A percentile compares a stretch with the other conserved stretches of the same genome.
Conservation (phyloP, 2,888 invertebrate genomes). For the Thymelicus sylvestris region DNA sequence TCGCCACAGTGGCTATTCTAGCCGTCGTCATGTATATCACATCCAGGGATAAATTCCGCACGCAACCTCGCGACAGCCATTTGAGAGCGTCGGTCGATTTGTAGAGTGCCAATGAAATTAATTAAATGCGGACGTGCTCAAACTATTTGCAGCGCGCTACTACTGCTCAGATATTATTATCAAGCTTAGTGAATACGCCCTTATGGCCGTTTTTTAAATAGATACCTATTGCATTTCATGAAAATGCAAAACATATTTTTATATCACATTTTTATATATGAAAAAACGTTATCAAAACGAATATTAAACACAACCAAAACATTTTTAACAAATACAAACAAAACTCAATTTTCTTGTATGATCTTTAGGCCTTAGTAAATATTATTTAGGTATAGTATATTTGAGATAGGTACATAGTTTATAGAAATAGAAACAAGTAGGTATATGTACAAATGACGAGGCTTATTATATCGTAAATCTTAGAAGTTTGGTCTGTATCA, state of each 20-base stretch:
- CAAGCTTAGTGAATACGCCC: too few relatives aligned
- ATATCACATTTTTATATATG: too few relatives aligned
- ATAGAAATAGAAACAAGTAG: not conserved
- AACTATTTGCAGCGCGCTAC: not conserved
- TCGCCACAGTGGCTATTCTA: conserved; percentile 86
- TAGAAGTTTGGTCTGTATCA: conserved; percentile 76
- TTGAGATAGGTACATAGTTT: not conserved
- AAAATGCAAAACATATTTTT: too few relatives aligned
- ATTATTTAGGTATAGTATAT: too few relatives aligned
- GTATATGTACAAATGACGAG: conserved; percentile 60
- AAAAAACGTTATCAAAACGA: too few relatives aligned
- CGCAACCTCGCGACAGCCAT: conserved; percentile 71
- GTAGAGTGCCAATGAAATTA: conserved; percentile 55
- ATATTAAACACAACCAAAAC: too few relatives aligned
- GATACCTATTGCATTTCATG: too few relatives aligned
- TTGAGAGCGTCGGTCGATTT: conserved; percentile 85
- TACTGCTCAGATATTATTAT: too few relatives aligned
- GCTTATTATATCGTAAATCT: conserved; percentile 47
- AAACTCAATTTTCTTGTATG: too few relatives aligned
- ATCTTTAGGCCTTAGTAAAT: too few relatives aligned
- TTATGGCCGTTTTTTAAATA: too few relatives aligned
- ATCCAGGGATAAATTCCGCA: conserved; percentile 84
- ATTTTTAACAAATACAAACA: too few relatives aligned
- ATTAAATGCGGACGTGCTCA: conserved; percentile 5
- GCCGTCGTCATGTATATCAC: conserved; percentile 88